Conservation (phyloP, 1,140 invertebrate genomes). For the Myzus persicae region DNA sequence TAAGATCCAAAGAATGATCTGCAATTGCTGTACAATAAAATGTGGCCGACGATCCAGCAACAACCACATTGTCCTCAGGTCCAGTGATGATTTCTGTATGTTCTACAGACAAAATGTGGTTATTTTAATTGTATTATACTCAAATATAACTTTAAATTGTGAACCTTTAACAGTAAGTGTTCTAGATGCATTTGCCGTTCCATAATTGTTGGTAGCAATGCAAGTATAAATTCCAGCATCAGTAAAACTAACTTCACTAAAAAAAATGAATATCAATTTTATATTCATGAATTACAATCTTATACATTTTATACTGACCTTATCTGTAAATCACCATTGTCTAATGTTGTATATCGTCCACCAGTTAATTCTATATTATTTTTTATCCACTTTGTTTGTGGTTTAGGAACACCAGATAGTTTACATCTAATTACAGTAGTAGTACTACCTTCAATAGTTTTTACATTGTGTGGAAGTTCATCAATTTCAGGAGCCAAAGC, state of each 20-base stretch:
- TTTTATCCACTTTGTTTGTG: constrained; percentile 91
- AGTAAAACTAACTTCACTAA: constrained; percentile 77
- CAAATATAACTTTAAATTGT: constrained; percentile 59
- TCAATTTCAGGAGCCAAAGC: constrained; percentile 90
- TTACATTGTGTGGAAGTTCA: constrained; percentile 78
- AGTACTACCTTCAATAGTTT: constrained; percentile 83
- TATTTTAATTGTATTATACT: constrained; percentile 55
- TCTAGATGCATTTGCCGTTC: constrained; percentile 78
- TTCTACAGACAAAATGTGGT: constrained; percentile 66
- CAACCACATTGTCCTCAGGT: constrained; percentile 90
- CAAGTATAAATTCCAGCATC: constrained; percentile 92
- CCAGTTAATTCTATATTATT: constrained; percentile 84
- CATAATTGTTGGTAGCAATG: constrained; percentile 92
- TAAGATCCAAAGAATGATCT: constrained; percentile 79
- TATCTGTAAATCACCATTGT: constrained; percentile 86
- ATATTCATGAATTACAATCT: neutral
- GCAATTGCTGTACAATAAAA: constrained; percentile 92
- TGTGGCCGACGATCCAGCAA: constrained; percentile 87
- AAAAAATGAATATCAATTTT: neutral
- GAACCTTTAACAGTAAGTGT: constrained; percentile 82
- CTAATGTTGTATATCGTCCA: constrained; percentile 77
- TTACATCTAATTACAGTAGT: constrained; percentile 82
- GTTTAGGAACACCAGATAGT: constrained; percentile 94
- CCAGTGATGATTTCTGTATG: constrained; percentile 83
- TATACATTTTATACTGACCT: constrained; percentile 62